A percentile compares a stretch with the other conserved stretches of the same genome.
Evolutionary conservation across 1,140 invertebrate species (phyloP).

Genomic region (Nasonia vitripennis): DNA sequence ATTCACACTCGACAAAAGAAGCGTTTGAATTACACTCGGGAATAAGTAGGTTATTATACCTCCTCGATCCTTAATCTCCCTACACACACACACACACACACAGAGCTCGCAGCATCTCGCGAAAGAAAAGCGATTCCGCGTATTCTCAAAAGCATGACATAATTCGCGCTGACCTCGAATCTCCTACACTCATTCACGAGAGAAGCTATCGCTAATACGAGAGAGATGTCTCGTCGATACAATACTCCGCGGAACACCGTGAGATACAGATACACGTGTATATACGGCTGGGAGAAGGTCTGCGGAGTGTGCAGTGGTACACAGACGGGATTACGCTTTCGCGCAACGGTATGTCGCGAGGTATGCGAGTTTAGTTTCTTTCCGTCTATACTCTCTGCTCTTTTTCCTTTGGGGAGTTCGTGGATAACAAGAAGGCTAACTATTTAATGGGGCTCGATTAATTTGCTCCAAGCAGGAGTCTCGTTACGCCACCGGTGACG

Average conservation of each 20-base stretch:
- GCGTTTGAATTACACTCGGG: neutral
- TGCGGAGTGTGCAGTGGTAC: neutral
- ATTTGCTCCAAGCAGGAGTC: no score
- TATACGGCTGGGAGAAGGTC: neutral
- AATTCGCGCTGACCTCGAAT: conserved; percentile 35
- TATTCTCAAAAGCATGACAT: conserved; percentile 28
- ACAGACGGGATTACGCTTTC: conserved; percentile 6
- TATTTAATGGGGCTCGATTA: no score
- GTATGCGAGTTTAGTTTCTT: conserved; percentile 13
- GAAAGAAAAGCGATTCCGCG: conserved; percentile 1
- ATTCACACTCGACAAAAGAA: neutral
- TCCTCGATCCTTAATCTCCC: neutral
- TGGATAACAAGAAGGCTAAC: no score
- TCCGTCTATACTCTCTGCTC: neutral
- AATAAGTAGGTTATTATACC: conserved; percentile 4
- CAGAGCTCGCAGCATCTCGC: neutral
- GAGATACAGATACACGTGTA: neutral
- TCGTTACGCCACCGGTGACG: no score
- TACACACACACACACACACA: no score
- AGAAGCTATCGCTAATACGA: neutral
- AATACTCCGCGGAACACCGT: neutral
- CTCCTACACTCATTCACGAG: no score
- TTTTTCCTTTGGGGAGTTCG: neutral
- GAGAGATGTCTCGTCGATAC: neutral
- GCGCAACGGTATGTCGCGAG: conserved; percentile 3